Base-by-base conservation (phyloP, 2,888 invertebrate genomes). In the Drosophila putrida region DNA sequence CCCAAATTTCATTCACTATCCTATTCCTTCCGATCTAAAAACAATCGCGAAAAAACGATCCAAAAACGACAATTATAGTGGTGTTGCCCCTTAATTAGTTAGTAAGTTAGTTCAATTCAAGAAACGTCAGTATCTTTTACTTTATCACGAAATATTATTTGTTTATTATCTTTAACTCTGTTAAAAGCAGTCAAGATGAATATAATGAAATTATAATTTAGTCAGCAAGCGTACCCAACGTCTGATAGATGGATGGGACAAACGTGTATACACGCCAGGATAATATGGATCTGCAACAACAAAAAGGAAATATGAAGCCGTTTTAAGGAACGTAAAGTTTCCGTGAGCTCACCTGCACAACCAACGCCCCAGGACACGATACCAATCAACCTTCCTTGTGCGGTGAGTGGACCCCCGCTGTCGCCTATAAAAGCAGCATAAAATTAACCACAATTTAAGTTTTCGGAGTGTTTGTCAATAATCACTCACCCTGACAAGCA, bases 291-390 rank as follows among this genome's bases (percentile, higher is more conserved):
- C 91, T 51, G 38, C 4, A 38, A 1, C 2, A 9, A 58, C n/a
- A 28, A 38, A 8, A 0, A 13, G 4, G 5, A 15, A 0, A 31
- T 20, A 4, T 9, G 0, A 15, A 28, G 28, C 6, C 6, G 20
- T 4, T 6, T 5, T n/a, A 36, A 33, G 6, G 11, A 6, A 39
- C n/a, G 4, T 20, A 25, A 10, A 2, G 4, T 8, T 6, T 13
- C 8, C 0, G 9, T 6, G 35, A 11, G 9, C 15, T 4, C n/a
- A 76, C 75, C 75, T 38, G 91, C 91, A 55, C 91, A 91, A 4
- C 91, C 91, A 9, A 91, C 90, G 25, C 91, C 91, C 91, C 91
- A 91, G 13, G 91, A 91, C 1, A 91, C 91, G 8, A 91, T 76
- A 5, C 91, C 91, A 58, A 91, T 88, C 0, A 91, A 76, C 4